Evolutionary conservation across 2,888 invertebrate species (phyloP).

Genomic region (Eristalis intricaria): DNA sequence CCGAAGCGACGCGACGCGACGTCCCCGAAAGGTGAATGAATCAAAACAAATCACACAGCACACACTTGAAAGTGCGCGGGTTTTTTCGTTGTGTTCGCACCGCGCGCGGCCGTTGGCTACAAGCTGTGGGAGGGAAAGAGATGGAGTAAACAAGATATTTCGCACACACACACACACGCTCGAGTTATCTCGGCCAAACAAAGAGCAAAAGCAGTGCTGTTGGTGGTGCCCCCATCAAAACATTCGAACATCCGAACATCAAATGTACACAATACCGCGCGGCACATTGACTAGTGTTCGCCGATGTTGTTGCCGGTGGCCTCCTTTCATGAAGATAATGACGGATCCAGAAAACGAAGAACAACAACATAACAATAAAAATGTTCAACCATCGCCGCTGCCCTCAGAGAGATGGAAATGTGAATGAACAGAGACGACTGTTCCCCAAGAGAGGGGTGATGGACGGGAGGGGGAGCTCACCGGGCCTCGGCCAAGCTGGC

Average conservation of each 20-base stretch:
- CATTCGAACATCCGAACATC: constrained; percentile 3
- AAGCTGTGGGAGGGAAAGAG: not conserved
- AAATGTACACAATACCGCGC: not conserved
- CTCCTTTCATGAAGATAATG: not conserved
- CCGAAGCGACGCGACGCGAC: not conserved
- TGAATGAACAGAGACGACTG: constrained; percentile 26
- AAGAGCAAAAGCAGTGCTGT: not conserved
- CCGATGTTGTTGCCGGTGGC: not conserved
- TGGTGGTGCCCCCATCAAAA: not conserved
- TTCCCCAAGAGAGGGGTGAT: not conserved
- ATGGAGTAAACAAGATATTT: not conserved
- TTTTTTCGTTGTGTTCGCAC: constrained; percentile 44
- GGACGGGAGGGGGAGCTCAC: not conserved
- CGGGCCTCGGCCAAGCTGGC: too few species aligned
- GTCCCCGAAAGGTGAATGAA: constrained; percentile 63
- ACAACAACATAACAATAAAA: constrained; percentile 57
- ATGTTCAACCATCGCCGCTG: constrained; percentile 7
- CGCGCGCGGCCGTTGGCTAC: constrained; percentile 45
- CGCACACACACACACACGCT: not conserved
- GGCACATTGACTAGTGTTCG: not conserved
- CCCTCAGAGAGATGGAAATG: not conserved
- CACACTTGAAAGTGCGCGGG: constrained; percentile 39
- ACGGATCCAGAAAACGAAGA: constrained; percentile 25
- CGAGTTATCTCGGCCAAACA: not conserved
- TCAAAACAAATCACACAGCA: constrained; percentile 65